These are phyloP conservation scores for Formica exsecta DNA, from an alignment of 1,140 invertebrate genomes.

Conservation along the genomic window DNA sequence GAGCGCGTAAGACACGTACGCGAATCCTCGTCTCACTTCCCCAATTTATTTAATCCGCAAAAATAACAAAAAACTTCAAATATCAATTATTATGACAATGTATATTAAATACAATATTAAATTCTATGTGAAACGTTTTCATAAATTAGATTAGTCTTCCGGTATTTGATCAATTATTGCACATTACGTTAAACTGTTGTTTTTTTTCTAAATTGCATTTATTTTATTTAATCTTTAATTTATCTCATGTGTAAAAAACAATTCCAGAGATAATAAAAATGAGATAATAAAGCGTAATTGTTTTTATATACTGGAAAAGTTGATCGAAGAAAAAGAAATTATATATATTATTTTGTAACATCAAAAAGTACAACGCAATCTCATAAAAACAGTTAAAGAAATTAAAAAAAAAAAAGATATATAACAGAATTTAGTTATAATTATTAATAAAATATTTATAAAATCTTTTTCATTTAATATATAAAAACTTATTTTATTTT, in stretches of 20 bases:
- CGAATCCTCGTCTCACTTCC: slow-evolving; percentile 43
- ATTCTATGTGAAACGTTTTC: neutral
- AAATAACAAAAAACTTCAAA: slow-evolving; percentile 28
- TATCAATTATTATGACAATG: neutral
- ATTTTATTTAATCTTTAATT: slow-evolving; percentile 2
- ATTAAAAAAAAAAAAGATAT: neutral
- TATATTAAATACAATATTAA: slow-evolving; percentile 2
- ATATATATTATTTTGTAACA: neutral
- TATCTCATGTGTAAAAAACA: neutral
- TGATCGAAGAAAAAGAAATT: neutral
- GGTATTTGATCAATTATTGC: neutral
- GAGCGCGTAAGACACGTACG: slow-evolving; percentile 19
- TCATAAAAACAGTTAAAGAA: neutral
- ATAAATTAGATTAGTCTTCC: neutral
- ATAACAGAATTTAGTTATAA: neutral
- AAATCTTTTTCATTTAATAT: neutral
- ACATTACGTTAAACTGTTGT: neutral
- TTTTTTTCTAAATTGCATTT: neutral
- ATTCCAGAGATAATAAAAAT: neutral
- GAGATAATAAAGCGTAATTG: neutral
- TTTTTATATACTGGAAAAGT: neutral
- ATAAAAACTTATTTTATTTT: neutral
- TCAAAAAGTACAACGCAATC: neutral
- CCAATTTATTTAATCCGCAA: slow-evolving; percentile 56
- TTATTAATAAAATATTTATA: slow-evolving; percentile 14